These are phyloP conservation scores for Aricia agestis DNA, from an alignment of 1,140 invertebrate species.

Conservation along the genomic window DNA sequence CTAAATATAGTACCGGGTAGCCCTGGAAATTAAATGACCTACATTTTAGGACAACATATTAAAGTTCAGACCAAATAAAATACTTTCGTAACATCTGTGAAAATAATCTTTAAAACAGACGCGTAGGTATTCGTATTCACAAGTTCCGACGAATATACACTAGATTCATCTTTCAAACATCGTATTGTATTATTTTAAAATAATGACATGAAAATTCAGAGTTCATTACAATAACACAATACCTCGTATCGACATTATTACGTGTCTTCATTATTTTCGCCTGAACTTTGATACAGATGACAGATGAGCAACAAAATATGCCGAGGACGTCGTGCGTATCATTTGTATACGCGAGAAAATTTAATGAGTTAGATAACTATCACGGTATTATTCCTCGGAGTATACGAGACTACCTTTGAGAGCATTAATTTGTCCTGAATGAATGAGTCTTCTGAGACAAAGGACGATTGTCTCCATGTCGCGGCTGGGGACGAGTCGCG, in stretches of 20 bases:
- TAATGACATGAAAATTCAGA: too few relatives aligned
- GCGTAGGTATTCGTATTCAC: too few relatives aligned
- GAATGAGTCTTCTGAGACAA: conserved; percentile 50
- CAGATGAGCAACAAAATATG: not conserved
- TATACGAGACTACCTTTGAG: conserved; percentile 26
- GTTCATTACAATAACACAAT: not conserved
- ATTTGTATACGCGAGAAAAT: not conserved
- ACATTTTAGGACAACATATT: too few relatives aligned
- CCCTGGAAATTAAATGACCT: too few relatives aligned
- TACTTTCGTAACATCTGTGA: not conserved
- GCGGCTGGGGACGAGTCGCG: conserved; percentile 37
- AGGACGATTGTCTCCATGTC: conserved; percentile 33
- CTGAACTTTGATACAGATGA: not conserved
- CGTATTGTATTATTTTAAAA: too few relatives aligned
- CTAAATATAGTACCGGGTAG: not conserved
- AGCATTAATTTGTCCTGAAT: conserved; percentile 38
- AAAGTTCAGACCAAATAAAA: not conserved
- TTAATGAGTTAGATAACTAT: conserved; percentile 7
- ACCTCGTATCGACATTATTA: conserved; percentile 1
- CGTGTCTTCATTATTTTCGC: conserved; percentile 1
- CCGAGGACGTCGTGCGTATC: not conserved
- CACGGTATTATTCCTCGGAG: not conserved
- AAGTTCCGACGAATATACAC: too few relatives aligned
- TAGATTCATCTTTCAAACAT: too few relatives aligned
- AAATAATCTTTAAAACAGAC: too few relatives aligned